Conservation (phyloP, 2,797 vertebrate genomes). For the Galagoides demidoff region DNA sequence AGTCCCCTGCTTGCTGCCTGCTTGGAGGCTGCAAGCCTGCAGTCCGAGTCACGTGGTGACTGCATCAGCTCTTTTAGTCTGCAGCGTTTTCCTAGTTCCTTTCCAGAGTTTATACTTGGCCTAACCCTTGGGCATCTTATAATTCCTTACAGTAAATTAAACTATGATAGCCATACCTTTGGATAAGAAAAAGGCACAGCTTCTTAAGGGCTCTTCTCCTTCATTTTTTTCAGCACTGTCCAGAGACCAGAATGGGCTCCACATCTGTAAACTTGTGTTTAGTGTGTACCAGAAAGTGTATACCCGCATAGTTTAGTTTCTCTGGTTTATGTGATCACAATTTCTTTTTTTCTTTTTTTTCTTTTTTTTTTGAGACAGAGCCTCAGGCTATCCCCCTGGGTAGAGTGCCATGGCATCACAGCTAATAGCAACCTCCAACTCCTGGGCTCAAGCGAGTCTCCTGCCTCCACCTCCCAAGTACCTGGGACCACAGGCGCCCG, state of each 20-base stretch:
- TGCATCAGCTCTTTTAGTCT: background rate
- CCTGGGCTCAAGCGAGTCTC: too few species aligned
- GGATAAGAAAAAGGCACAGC: background rate
- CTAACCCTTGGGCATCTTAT: background rate
- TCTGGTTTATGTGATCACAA: background rate
- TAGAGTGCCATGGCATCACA: too few species aligned
- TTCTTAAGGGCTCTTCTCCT: background rate
- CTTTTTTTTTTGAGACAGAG: too few species aligned
- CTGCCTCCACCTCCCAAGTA: too few species aligned
- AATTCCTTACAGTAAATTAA: background rate
- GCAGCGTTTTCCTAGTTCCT: conserved; percentile 1
- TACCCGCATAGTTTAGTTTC: conserved; percentile 9
- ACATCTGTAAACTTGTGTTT: conserved; percentile 9
- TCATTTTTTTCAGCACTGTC: background rate
- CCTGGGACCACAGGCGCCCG: too few species aligned
- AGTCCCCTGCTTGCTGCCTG: background rate
- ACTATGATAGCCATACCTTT: background rate
- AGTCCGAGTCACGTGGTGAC: background rate
- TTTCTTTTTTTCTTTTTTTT: too few species aligned
- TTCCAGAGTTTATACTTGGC: background rate
- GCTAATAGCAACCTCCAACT: too few species aligned
- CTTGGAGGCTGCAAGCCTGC: background rate
- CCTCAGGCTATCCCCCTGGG: too few species aligned
- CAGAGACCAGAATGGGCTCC: background rate
- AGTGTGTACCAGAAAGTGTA: background rate